A percentile compares a stretch with the other conserved stretches of the same genome.
phyloP scores from a whole-genome alignment of 2,113 vertebrate species.

The Agapornis roseicollis region DNA sequence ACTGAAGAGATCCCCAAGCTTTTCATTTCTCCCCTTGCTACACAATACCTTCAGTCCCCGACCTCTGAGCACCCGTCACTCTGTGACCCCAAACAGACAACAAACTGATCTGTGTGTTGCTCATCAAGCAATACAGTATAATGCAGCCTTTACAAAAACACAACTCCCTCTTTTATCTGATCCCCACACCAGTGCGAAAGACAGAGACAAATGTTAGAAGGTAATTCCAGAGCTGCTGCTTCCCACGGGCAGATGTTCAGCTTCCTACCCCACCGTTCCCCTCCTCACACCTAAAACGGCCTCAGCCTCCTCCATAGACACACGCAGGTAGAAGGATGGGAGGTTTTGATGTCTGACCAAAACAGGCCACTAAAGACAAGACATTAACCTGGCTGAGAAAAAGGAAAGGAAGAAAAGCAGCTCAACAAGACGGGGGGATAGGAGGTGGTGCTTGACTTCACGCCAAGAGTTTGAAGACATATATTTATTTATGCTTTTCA shows the following conservation, averaged over 20 bases:
- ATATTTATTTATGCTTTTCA: constrained; percentile 67
- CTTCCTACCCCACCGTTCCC: not conserved
- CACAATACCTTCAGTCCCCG: not conserved
- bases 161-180: fast-evolving
- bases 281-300: not conserved
- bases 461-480: not conserved
- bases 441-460: constrained; percentile 55
- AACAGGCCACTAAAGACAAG: constrained; percentile 3
- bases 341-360: not conserved
- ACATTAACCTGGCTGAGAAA: constrained; percentile 60
- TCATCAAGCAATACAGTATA: fast-evolving
- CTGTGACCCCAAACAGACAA: fast-evolving
- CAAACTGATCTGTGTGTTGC: fast-evolving
- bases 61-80: fast-evolving
- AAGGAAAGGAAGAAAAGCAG: fast-evolving
- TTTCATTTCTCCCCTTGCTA: not conserved
- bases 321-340: not conserved
- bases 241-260: not conserved
- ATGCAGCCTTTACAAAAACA: not conserved
- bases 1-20: not conserved
- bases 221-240: not conserved
- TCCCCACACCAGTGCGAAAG: not conserved
- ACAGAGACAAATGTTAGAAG: not conserved
- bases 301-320: not conserved
- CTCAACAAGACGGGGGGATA: not conserved